Evolutionary conservation across 2,113 vertebrate genomes (phyloP), one percentile per base, ranked within the genome.

Genomic region (Pomatostomus ruficeps): DNA sequence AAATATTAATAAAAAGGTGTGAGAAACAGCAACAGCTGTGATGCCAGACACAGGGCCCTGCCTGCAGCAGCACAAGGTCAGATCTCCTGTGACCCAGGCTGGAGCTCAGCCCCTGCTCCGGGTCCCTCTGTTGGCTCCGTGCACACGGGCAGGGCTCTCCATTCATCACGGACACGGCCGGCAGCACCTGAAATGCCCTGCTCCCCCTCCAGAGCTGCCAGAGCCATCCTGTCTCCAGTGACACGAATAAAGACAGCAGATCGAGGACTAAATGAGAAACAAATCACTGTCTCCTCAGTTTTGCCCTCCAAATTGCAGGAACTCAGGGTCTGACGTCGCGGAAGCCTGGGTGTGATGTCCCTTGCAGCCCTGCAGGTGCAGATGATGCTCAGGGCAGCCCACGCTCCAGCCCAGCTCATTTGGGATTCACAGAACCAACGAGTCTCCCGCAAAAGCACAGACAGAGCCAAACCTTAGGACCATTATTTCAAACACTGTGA

Each of bases 241-340:
- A 43, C 85, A 77, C 31, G 43, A 92, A 94, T 55, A 74, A 92
- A 92, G 76, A 89, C 11, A 85, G 66, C 81, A 48, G 73, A 82
- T 40, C 40, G 89, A 91, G 71, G 67, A 55, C 67, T 88, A 92
- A 94, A 91, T 55, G 79, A 88, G 67, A 85, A 77, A 73, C 35
- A 86, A 88, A 93, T 86, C 19, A 65, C 14, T 11, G 57, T 5
- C 67, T 52, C 19, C 75, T 77, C 51, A 23, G 63, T 88, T 83
- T 48, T 77, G 83, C 70, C 70, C 74, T 91, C 77, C 58, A 46
- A 78, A 11, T 51, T 9, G 24, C 40, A 89, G 52, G 48, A 79
- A 72, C 29, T 75, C 77, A 68, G 72, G 77, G 74, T n/a, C 31
- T 89, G 81, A 59, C 43, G 29, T 1, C 22, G 3, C 0, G 3